A percentile compares a stretch with the other conserved stretches of the same genome.
These are phyloP conservation scores for Nemotelus nigrinus DNA, from an alignment of 2,888 invertebrate genomes.

Conservation along the genomic window DNA sequence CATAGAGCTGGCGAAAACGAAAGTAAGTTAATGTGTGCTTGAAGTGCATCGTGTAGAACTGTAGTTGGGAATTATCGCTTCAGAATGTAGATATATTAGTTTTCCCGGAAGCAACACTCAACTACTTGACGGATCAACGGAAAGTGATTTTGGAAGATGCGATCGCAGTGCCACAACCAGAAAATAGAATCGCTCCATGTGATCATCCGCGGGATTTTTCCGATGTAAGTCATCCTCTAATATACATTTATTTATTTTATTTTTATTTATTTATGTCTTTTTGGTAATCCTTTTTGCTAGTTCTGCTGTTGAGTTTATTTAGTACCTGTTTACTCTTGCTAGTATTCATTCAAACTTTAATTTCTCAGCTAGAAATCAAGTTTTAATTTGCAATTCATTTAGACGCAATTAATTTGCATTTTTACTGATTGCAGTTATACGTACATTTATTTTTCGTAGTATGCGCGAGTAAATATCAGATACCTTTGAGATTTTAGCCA, in stretches of 20 bases:
- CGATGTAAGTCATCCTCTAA: constrained; percentile 53
- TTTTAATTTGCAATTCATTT: too few relatives aligned
- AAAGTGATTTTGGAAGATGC: constrained; percentile 27
- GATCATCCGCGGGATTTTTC: constrained; percentile 54
- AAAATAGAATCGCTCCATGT: constrained; percentile 56
- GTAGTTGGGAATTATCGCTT: neutral
- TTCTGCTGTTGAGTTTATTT: too few relatives aligned
- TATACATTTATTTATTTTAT: neutral
- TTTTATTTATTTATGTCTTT: neutral
- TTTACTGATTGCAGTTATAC: too few relatives aligned
- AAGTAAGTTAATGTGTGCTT: constrained; percentile 45
- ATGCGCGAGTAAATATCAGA: too few relatives aligned
- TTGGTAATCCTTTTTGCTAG: too few relatives aligned
- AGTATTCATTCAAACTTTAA: too few relatives aligned
- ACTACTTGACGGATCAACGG: constrained; percentile 49
- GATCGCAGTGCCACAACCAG: constrained; percentile 58
- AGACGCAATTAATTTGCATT: too few relatives aligned
- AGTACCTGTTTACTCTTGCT: too few relatives aligned
- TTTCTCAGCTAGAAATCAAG: too few relatives aligned
- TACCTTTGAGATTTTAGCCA: too few relatives aligned
- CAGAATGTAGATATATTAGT: constrained; percentile 39
- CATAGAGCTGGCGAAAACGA: constrained; percentile 43
- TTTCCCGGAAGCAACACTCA: constrained; percentile 68
- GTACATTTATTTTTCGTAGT: too few relatives aligned
- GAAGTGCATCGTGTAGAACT: neutral